Evolutionary conservation across 23 tunicate genomes (phyloP).

Genomic region (Diplosoma virens): DNA sequence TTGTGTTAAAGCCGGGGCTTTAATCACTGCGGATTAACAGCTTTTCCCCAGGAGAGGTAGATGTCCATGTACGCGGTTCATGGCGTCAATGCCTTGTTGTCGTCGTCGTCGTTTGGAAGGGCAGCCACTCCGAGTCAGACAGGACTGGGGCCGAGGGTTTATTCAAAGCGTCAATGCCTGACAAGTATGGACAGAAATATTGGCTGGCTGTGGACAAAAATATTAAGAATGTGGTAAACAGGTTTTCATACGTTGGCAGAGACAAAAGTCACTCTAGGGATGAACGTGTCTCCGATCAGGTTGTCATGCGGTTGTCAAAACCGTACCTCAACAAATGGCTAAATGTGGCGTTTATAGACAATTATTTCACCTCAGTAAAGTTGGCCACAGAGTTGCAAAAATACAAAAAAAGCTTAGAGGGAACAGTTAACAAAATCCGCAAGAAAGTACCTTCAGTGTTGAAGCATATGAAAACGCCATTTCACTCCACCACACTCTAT

Average conservation of each 20-base stretch:
- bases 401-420: neutral
- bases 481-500: conserved; percentile 15
- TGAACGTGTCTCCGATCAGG: conserved; percentile 26
- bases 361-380: neutral
- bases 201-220: conserved; percentile 29
- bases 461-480: conserved; percentile 11
- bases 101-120: no score
- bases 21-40: conserved; percentile 6
- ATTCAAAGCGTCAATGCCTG: no score
- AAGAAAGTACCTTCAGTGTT: conserved; percentile 6
- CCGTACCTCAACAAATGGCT: conserved; percentile 3
- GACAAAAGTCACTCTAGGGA: conserved; percentile 4
- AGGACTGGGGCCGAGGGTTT: no score
- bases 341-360: conserved; percentile 6
- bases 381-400: neutral
- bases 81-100: conserved; percentile 18
- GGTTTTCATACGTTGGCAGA: neutral
- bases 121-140: no score
- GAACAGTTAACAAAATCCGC: conserved; percentile 1
- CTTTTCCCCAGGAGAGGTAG: conserved; percentile 8
- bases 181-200: conserved; percentile 14
- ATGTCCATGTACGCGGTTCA: conserved; percentile 17
- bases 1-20: conserved; percentile 12
- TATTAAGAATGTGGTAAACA: neutral
- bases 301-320: conserved; percentile 15